phyloP scores from a whole-genome alignment of 2,888 invertebrate genomes.

The Lasioglossum leucozonium region DNA sequence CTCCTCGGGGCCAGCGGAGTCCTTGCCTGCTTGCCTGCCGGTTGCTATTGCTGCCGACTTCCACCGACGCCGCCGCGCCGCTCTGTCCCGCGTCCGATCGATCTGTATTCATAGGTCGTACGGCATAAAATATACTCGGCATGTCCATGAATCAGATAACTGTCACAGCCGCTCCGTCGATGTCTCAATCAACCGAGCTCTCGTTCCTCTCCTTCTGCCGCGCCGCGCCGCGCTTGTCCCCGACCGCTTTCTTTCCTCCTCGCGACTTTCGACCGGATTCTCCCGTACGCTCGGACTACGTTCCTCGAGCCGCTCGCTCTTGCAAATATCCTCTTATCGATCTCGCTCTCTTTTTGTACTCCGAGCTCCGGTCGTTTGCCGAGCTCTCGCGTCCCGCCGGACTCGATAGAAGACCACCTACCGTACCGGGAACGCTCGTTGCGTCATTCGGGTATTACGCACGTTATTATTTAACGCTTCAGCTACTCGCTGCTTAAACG shows the following conservation, averaged over 20 bases:
- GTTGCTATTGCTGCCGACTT: constrained; percentile 45
- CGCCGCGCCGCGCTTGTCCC: constrained; percentile 41
- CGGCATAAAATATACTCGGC: constrained; percentile 84
- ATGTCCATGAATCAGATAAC: constrained; percentile 85
- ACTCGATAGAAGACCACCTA: constrained; percentile 3
- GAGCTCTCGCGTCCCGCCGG: background rate
- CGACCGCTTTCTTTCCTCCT: constrained; percentile 42
- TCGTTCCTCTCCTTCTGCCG: constrained; percentile 65
- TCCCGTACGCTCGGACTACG: constrained; percentile 3
- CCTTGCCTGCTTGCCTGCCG: constrained; percentile 50
- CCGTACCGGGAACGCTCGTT: constrained; percentile 14
- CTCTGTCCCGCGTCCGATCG: constrained; percentile 76
- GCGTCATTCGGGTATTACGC: background rate
- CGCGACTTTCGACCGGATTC: background rate
- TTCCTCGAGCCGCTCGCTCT: constrained; percentile 10
- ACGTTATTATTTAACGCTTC: background rate
- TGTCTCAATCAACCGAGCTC: constrained; percentile 82
- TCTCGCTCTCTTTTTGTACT: constrained; percentile 1
- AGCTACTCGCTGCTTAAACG: background rate
- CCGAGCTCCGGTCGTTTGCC: background rate
- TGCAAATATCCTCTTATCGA: background rate
- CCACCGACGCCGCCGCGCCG: constrained; percentile 47
- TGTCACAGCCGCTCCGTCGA: constrained; percentile 83
- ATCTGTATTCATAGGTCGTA: constrained; percentile 85
- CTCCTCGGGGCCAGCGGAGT: constrained; percentile 72